Evolutionary conservation across 1,140 invertebrate genomes (phyloP), one percentile per base, ranked within the genome.

Genomic region (Pseudomyrmex dendroicus): DNA sequence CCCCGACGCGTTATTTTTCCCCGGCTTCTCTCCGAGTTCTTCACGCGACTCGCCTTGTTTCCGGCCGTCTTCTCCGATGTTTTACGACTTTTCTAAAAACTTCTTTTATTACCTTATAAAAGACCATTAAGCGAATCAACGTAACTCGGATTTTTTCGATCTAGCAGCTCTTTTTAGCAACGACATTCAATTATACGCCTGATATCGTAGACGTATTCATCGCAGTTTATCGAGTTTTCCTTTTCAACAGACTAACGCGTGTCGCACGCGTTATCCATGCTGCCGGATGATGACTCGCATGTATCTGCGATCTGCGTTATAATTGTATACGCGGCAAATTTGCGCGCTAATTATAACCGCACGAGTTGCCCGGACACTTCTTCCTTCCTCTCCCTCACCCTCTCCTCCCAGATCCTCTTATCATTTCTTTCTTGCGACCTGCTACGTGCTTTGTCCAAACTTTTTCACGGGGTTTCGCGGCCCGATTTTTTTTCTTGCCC

Each of bases 271-370:
- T 48, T 35, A 59, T 68, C 63, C 52, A 12, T 64, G 20, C 15
- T 44, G 17, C 48, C 52, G 13, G 35, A n/a, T n/a, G 76, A 78
- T 57, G 35, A 78, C 25, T 78, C 17, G 52, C 20, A 48, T 22
- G 20, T 44, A 78, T 70, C 20, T 25, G 64, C 64, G 3, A 70
- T 57, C 52, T 25, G 54, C 64, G 52, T 68, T 68, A 57, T 68
- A 56, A 78, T 78, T 70, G 44, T 13, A 20, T 20, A 59, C 64
- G 20, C 64, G 64, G 52, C 52, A 57, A 78, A 70, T 78, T 68
- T 22, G 17, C 64, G 66, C 44, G 61, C 61, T 64, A 76, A 66
- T 76, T 76, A 76, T 76, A 76, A 76, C 46, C 62, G 73, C 61
- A 67, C 59, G 66, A 77, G 12, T 52, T 35, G 63, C 73, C n/a